These are phyloP conservation scores for Notodonta ziczac DNA, from an alignment of 2,888 invertebrate species.

Conservation along the genomic window DNA sequence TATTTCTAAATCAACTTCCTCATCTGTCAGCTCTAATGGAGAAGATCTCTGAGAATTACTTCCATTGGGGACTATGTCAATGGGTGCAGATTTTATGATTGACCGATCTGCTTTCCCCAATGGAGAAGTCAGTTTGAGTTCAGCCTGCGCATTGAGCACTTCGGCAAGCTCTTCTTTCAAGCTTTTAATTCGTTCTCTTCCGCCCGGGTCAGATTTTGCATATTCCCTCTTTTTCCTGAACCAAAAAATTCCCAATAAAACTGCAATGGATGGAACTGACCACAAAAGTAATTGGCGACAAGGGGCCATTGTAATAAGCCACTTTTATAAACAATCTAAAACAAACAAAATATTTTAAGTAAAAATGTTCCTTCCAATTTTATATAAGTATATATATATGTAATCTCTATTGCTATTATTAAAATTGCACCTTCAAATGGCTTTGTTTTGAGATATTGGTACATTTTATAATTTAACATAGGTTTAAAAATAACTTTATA, in stretches of 20 bases:
- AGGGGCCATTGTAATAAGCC: constrained; percentile 91
- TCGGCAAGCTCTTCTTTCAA: constrained; percentile 80
- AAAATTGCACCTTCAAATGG: no score
- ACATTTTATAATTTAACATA: no score
- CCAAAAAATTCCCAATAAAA: constrained; percentile 92
- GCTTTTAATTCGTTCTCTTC: constrained; percentile 82
- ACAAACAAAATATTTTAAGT: constrained; percentile 53
- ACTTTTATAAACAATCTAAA: constrained; percentile 86
- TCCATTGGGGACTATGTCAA: constrained; percentile 86
- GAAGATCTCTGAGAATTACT: constrained; percentile 81
- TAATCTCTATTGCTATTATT: no score
- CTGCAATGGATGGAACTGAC: constrained; percentile 91
- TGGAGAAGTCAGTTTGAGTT: constrained; percentile 72
- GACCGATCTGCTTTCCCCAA: constrained; percentile 70
- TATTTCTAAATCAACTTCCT: constrained; percentile 88
- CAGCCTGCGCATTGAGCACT: constrained; percentile 69
- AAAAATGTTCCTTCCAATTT: constrained; percentile 12
- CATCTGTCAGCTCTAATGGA: constrained; percentile 86
- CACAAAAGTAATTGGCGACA: constrained; percentile 91
- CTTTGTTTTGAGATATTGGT: no score
- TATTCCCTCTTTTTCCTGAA: constrained; percentile 91
- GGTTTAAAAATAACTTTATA: constrained; percentile 7
- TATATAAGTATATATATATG: neutral
- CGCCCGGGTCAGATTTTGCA: constrained; percentile 90
- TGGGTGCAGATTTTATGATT: constrained; percentile 87